These are phyloP conservation scores for Tenthredo mesomela DNA, from an alignment of 2,888 invertebrate species.

Conservation along the genomic window DNA sequence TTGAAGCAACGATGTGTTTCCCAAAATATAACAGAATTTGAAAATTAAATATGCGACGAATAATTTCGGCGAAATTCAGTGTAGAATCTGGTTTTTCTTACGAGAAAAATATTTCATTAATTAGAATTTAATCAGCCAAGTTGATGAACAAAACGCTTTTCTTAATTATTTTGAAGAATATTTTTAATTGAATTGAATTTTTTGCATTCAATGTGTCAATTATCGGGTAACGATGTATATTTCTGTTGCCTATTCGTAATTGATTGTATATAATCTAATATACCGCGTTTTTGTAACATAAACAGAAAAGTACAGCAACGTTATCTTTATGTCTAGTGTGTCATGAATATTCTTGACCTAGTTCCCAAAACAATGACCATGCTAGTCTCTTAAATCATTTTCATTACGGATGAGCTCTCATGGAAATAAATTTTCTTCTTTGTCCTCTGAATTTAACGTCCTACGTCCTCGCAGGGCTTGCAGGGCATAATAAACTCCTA, in stretches of 20 bases:
- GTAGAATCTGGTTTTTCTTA: too few relatives aligned
- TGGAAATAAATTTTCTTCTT: constrained; percentile 30
- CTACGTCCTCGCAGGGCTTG: background rate
- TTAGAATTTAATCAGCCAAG: too few relatives aligned
- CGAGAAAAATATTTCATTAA: too few relatives aligned
- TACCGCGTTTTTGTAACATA: background rate
- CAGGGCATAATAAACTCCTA: constrained; percentile 38
- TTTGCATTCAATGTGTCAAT: too few relatives aligned
- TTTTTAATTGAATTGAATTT: too few relatives aligned
- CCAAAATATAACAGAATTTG: too few relatives aligned
- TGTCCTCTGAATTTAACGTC: constrained; percentile 45
- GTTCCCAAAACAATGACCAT: constrained; percentile 23
- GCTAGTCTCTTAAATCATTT: constrained; percentile 36
- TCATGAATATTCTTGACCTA: background rate
- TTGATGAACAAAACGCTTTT: too few relatives aligned
- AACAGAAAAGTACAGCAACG: background rate
- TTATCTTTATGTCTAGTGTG: background rate
- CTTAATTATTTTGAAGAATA: too few relatives aligned
- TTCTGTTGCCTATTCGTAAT: background rate
- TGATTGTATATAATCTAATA: background rate
- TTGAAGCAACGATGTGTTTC: too few relatives aligned
- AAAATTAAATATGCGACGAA: too few relatives aligned
- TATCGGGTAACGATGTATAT: background rate
- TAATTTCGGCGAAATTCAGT: too few relatives aligned
- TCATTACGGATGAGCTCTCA: constrained; percentile 46